Evolutionary conservation across 2,888 invertebrate species (phyloP).

Genomic region (Dynastes tityus): DNA sequence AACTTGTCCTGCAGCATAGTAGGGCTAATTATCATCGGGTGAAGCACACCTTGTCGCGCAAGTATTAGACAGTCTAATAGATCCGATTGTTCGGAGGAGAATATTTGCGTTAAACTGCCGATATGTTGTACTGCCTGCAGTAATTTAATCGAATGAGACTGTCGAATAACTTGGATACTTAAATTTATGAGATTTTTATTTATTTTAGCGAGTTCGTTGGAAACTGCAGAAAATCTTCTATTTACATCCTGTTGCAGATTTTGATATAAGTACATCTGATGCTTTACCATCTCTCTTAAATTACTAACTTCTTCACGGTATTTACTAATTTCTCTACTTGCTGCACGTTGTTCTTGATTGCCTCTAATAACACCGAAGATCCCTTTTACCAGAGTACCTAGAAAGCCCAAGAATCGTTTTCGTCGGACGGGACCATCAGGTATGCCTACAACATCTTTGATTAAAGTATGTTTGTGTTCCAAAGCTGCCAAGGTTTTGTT

Average conservation of each 20-base stretch:
- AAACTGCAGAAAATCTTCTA: no score
- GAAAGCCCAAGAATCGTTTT: conserved; percentile 6
- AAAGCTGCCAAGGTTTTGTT: background rate
- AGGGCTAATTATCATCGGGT: conserved; percentile 24
- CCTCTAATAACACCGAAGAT: background rate
- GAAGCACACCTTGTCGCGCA: conserved; percentile 24
- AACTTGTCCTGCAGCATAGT: conserved; percentile 10
- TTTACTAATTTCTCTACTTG: background rate
- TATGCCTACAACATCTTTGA: conserved; percentile 5
- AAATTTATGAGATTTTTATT: no score
- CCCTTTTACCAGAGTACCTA: background rate
- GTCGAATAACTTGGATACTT: background rate
- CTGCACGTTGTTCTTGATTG: background rate
- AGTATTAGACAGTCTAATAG: conserved; percentile 28
- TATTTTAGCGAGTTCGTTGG: no score
- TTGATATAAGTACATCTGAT: background rate
- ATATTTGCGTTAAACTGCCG: background rate
- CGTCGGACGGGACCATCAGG: background rate
- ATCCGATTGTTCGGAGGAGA: conserved; percentile 25
- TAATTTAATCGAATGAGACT: background rate
- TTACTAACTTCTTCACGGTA: conserved; percentile 15
- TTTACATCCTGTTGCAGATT: no score
- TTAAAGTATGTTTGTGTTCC: conserved; percentile 6
- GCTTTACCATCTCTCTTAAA: background rate
- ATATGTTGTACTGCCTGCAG: background rate